Base-by-base conservation (phyloP, 2,888 invertebrate species). In the Leucophenga maculata region DNA sequence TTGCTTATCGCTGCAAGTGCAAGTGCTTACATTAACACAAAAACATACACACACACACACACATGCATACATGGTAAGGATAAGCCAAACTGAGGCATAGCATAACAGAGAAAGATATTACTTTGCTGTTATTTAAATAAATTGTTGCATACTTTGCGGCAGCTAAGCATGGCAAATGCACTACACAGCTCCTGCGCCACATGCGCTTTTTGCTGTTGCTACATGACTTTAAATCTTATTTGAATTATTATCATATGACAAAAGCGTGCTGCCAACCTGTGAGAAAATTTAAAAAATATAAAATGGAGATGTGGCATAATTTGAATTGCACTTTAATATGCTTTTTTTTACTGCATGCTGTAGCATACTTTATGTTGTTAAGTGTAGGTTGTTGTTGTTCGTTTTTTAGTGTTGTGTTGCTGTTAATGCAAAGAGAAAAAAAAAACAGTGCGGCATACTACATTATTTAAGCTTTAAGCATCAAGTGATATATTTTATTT, bases 71-170 rank as follows among this genome's bases (percentile, higher is more conserved):
- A 55, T n/a, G n/a, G 60, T 20, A 59, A 66, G 72, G 71, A 72
- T 73, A 74, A 69, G 73, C 69, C 68, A 70, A 65, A 52, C 20
- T 44, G 59, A 70, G 74, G 76, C 77, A 71, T 72, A 74, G 60
- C 73, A 73, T 76, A 77, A 78, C 76, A 80, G 71, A 78, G 48
- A 64, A 46, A 48, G 46, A 64, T 68, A 39, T 68, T 52, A 65
- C 39, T 48, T 67, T 59, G 48, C 59, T 67, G 44, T 57, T 59
- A 67, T 59, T 68, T 82, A 83, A 82, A 85, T 83, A 83, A 84
- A 84, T 84, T 83, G 85, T 85, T 84, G 85, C 84, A 81, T 83
- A 85, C 83, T 85, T 85, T 83, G 85, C 78, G 83, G 85, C 80
- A 75, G 73, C 74, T 74, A 72, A 72, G 78, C 77, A 20, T 44